These are phyloP conservation scores for Mesoligia furuncula DNA, from an alignment of 2,888 invertebrate species.

Conservation along the genomic window DNA sequence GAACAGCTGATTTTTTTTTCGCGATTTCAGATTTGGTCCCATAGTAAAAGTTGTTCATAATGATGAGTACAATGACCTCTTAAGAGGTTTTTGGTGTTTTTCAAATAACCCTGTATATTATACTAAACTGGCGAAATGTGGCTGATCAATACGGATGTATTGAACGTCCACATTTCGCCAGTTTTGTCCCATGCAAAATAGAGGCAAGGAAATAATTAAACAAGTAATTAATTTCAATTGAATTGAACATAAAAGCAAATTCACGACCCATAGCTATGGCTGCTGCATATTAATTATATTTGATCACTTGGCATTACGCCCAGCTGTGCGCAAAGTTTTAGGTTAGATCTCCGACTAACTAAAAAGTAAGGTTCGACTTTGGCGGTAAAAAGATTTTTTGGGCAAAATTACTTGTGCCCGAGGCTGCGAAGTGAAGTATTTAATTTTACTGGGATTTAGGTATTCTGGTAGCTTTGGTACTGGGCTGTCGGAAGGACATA, in stretches of 20 bases:
- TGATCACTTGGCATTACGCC: conserved; percentile 22
- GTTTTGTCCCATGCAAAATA: no score
- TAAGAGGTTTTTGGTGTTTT: no score
- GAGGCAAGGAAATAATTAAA: not conserved
- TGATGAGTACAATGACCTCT: no score
- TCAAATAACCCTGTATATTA: no score
- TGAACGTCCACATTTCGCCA: no score
- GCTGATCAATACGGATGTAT: no score
- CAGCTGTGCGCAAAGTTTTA: conserved; percentile 45
- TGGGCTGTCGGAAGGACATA: not conserved
- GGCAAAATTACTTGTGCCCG: conserved; percentile 1
- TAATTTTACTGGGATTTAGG: conserved; percentile 4
- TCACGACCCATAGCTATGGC: not conserved
- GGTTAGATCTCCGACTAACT: not conserved
- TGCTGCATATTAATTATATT: conserved; percentile 27
- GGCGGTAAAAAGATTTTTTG: not conserved
- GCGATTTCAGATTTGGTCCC: no score
- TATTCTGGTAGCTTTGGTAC: not conserved
- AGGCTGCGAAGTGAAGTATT: not conserved
- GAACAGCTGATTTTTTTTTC: no score
- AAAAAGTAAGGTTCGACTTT: not conserved
- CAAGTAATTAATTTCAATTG: not conserved
- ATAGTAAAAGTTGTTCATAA: no score
- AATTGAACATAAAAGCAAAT: not conserved
- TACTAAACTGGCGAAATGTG: no score